Evolutionary conservation across 2,888 invertebrate genomes (phyloP), one percentile per base, ranked within the genome.

Genomic region (Hypolimnas misippus): DNA sequence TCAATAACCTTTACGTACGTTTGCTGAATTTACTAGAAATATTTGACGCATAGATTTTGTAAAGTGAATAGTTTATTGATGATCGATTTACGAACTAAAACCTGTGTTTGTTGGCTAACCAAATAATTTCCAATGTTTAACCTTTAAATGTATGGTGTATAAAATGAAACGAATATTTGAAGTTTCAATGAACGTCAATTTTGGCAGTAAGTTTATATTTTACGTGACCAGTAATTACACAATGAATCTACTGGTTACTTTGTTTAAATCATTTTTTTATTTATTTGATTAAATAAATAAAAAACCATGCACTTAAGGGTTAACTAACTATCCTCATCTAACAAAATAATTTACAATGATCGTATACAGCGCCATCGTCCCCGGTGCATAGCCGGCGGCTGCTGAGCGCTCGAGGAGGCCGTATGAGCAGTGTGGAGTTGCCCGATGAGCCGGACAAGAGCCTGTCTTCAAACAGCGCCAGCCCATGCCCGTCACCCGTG

Each of bases 401-500:
- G 66, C 91, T 97, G 59, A 96, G 95, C 65, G 95, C 97, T 19
- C 94, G 96, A 67, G 95, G 95, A 65, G 96, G 97, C 76, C 93
- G 98, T 66, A 98, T 98, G 95, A 98, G 97, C 82, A 98, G 98
- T 68, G 97, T 98, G 70, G 98, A 98, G 76, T 92, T 98, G 50
- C 98, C 98, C 0, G 97, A 97, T 76, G 95, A 96, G 66, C 97
- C 97, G 64, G 97, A 97, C 83, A 97, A 98, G 83, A 97, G 97
- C 59, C 94, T 97, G 63, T 98, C 97, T 40, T 98, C 97, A 21
- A 97, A 97, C 66, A 97, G 97, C 81, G 97, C 97, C 14, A 98
- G 98, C 44, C 98, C 98, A 1, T 98, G 98, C 81, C 97, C 98
- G 12, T 98, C 98, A 72, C 98, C 98, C 35, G 94, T 94, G 73